Conservation (phyloP, 2,113 vertebrate genomes). For the Lamprologus ornatipinnis region DNA sequence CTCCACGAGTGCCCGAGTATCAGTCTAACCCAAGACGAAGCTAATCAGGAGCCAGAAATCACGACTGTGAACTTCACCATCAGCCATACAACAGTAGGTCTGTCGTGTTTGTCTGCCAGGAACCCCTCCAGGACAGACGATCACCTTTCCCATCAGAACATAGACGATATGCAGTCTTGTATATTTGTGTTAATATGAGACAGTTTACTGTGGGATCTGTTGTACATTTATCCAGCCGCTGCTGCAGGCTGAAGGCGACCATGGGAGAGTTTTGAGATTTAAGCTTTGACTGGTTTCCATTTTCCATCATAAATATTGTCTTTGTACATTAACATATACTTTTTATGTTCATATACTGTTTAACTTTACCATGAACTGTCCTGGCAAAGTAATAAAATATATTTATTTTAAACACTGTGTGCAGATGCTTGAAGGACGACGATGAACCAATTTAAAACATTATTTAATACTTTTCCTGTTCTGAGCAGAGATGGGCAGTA, state of each 20-base stretch:
- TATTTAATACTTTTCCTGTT: not conserved
- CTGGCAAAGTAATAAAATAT: conserved; percentile 99
- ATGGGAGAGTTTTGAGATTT: conserved; percentile 13
- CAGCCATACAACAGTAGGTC: conserved; percentile 25
- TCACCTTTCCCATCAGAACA: not conserved
- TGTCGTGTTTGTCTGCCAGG: not conserved
- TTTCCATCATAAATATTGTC: conserved; percentile 76
- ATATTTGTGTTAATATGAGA: conserved; percentile 31
- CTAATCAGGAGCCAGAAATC: conserved; percentile 1
- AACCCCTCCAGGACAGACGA: not conserved
- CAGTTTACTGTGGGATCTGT: not conserved
- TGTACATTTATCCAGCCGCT: not conserved
- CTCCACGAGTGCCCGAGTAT: not conserved
- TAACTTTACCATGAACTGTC: conserved; percentile 96
- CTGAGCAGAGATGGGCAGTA: too few species aligned
- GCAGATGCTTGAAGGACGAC: not conserved
- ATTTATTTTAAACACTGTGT: conserved; percentile 90
- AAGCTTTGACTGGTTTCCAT: conserved; percentile 79
- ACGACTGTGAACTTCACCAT: conserved; percentile 12
- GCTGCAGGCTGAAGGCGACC: not conserved
- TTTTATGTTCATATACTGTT: conserved; percentile 98
- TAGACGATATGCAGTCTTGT: conserved; percentile 53
- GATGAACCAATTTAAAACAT: not conserved
- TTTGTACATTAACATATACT: conserved; percentile 93
- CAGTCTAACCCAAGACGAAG: not conserved